Base-by-base conservation (phyloP, 2,888 invertebrate species). In the Eupithecia subumbrata region DNA sequence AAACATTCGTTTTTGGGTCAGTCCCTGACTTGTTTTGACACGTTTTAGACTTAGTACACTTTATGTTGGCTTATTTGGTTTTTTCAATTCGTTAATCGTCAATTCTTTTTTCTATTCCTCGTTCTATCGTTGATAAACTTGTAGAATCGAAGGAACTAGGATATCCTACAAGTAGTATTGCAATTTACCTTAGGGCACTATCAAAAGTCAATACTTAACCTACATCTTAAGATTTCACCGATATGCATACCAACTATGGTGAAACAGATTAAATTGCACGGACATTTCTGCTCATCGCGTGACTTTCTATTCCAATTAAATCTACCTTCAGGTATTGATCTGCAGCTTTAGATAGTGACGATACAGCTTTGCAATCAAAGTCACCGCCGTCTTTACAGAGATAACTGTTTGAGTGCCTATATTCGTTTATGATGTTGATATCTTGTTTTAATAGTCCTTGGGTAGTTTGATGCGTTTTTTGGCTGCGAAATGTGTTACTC, bases 231-330 rank as follows among this genome's bases (percentile, higher is more conserved):
- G 52, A 37, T 48, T 37, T 64, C 64, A n/a, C 68, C 9, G 64
- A 69, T 22, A 30, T 67, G 74, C 52, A 52, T 64, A 43, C 56
- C 82, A 82, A 85, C 82, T 83, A 85, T 80, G 78, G 79, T 78
- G 82, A 84, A 83, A 84, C 80, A 81, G 79, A 79, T 81, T 77
- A 79, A 80, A 82, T 75, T 75, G 82, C 82, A 78, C 76, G 74
- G 71, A 82, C 81, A 84, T 79, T 43, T 82, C 81, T 82, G 80
- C 81, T 82, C 82, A 76, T 80, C 81, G 77, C 79, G 79, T 73
- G 80, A 82, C 86, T 87, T 86, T 87, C 86, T 85, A 85, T 78
- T 82, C 84, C 86, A 87, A 86, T 87, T 87, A 87, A 85, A 81
- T 73, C 80, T 82, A 78, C 83, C 80, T 83, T 82, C 81, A 78